A percentile compares a stretch with the other conserved stretches of the same genome.
Evolutionary conservation across 2,113 vertebrate species (phyloP).

Genomic region (Lagopus leucura): DNA sequence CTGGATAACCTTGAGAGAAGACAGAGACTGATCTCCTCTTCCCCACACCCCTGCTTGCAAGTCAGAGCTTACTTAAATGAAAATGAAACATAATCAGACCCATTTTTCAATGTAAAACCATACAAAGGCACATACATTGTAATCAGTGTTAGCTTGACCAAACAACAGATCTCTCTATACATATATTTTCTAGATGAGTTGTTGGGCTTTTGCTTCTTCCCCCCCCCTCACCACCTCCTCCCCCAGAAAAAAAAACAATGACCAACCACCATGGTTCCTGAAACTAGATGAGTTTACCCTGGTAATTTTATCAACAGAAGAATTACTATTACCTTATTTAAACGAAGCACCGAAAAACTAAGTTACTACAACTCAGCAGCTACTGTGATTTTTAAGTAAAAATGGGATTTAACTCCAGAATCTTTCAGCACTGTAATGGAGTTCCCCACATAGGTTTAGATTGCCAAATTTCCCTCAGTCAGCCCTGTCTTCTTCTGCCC

Average conservation of each 20-base stretch:
- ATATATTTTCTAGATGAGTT: neutral
- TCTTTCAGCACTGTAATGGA: neutral
- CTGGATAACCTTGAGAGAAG: neutral
- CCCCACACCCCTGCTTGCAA: neutral
- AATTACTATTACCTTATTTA: neutral
- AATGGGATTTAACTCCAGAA: neutral
- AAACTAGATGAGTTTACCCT: neutral
- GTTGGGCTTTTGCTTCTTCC: neutral
- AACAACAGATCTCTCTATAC: neutral
- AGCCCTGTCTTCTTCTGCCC: neutral
- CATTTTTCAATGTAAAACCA: neutral
- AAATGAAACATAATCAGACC: neutral
- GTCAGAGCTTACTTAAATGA: neutral
- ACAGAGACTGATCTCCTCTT: neutral
- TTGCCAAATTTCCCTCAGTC: neutral
- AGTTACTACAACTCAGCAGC: neutral
- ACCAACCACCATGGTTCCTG: neutral
- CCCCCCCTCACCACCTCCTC: too few species aligned
- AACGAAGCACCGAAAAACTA: neutral
- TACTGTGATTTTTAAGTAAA: neutral
- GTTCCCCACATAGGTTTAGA: neutral
- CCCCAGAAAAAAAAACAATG: neutral
- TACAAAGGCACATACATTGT: neutral
- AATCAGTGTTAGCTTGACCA: neutral
- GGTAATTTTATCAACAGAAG: neutral